Evolutionary conservation across 2,113 vertebrate species (phyloP), one percentile per base, ranked within the genome.

Genomic region (Aspidoscelis tigris): DNA sequence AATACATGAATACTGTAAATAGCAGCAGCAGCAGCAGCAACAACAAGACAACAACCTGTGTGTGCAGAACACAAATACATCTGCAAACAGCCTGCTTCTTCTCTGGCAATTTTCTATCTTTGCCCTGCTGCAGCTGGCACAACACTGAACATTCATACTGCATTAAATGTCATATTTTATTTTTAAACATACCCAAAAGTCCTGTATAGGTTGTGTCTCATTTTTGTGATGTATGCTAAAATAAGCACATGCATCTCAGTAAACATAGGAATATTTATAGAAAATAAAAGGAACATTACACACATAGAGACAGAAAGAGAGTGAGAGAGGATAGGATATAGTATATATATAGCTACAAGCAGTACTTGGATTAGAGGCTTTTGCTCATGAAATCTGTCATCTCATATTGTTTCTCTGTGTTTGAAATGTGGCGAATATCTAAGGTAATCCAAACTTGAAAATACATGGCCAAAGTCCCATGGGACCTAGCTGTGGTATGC

Each of bases 241-340:
- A 50, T 50, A 76, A 16, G 33, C 55, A 24, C 5, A 33, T 55
- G 24, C 16, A 6, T 72, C 39, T 72, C 70, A 55, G 55, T 55
- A 76, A 76, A 76, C 55, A 14, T 76, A 33, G 74, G 50, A 74
- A 50, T n/a, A 69, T 69, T 69, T 69, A 69, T 69, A n/a, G n/a
- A n/a, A 14, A 39, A 70, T 39, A 39, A 11, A 58, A 58, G 55
- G 39, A 70, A 14, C 12, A 39, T 70, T 14, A 70, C 20, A 70
- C 33, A 33, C n/a, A 6, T 2, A 70, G 11, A 70, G 11, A 39
- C 2, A 18, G n/a, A 33, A 39, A 70, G 10, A 3, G 55, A 58
- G 10, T 12, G 55, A 58, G 10, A 58, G 55, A 58, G 55, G 5
- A 58, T 5, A 58, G 8, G 47, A 50, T 50, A 50, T 50, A 50